Evolutionary conservation across 1,140 invertebrate genomes (phyloP).

Genomic region (Aphelinus atriplicis): DNA sequence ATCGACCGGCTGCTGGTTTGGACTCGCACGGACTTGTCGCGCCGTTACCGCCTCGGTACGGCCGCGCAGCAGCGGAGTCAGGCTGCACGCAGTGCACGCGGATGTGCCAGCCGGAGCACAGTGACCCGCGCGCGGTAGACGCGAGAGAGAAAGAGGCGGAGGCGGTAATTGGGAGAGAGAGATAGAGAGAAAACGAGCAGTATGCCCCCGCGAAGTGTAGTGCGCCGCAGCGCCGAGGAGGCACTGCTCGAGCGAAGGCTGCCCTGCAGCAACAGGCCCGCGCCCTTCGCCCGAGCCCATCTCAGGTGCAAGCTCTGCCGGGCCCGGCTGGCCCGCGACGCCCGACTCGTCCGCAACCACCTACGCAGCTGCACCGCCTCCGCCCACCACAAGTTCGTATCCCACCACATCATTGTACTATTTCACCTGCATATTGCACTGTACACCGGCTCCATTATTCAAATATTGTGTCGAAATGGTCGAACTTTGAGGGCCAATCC

Average conservation of each 20-base stretch:
- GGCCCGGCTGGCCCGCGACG: background rate
- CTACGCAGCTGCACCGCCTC: background rate
- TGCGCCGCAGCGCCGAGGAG: background rate
- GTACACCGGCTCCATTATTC: too few relatives aligned
- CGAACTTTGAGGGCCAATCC: too few relatives aligned
- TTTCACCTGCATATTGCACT: too few relatives aligned
- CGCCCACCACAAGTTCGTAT: too few relatives aligned
- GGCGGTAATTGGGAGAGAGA: too few relatives aligned
- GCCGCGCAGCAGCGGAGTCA: too few relatives aligned
- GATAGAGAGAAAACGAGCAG: too few relatives aligned
- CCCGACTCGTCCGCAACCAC: slow-evolving; percentile 3
- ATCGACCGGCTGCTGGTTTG: background rate
- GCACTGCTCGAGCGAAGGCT: background rate
- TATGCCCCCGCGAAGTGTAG: slow-evolving; percentile 10
- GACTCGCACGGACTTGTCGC: slow-evolving; percentile 33
- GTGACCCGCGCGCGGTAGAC: background rate
- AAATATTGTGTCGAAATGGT: too few relatives aligned
- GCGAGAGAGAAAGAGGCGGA: too few relatives aligned
- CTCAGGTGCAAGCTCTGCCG: slow-evolving; percentile 24
- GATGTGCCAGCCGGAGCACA: background rate
- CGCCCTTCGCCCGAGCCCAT: too few relatives aligned
- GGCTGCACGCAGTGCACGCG: background rate
- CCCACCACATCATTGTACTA: too few relatives aligned
- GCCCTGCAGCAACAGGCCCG: too few relatives aligned
- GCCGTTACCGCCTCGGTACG: background rate